Conservation (phyloP, 2,113 vertebrate genomes). For the Nesogale talazaci region DNA sequence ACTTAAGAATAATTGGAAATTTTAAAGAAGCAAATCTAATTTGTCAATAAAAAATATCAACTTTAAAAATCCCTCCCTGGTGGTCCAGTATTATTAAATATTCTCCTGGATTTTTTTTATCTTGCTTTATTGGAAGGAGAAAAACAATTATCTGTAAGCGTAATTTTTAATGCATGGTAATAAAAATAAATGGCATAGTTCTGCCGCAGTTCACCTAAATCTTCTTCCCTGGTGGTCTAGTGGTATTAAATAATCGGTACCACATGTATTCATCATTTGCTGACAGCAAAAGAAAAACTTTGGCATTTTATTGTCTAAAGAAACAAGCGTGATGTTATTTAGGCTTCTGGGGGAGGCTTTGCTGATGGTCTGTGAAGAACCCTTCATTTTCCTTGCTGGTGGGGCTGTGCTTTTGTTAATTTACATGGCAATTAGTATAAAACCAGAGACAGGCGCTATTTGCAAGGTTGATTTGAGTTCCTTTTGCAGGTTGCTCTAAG, state of each 20-base stretch:
- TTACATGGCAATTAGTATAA: constrained; percentile 82
- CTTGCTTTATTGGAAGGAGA: constrained; percentile 90
- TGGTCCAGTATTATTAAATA: constrained; percentile 91
- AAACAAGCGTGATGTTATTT: constrained; percentile 83
- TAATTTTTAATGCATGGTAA: constrained; percentile 93
- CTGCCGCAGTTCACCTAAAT: constrained; percentile 91
- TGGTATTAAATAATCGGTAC: constrained; percentile 91
- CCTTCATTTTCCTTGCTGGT: constrained; percentile 73
- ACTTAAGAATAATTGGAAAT: constrained; percentile 86
- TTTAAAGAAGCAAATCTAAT: constrained; percentile 84
- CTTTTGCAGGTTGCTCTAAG: constrained; percentile 66
- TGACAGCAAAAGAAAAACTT: constrained; percentile 89
- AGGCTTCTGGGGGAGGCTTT: constrained; percentile 79
- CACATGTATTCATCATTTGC: constrained; percentile 91
- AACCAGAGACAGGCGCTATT: constrained; percentile 76
- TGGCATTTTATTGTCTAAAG: constrained; percentile 88
- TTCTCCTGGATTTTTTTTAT: constrained; percentile 86
- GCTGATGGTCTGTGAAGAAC: constrained; percentile 80
- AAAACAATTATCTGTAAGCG: constrained; percentile 92
- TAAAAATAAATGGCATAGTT: constrained; percentile 93
- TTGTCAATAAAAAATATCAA: constrained; percentile 86
- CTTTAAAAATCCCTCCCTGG: constrained; percentile 88
- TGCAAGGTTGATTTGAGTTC: constrained; percentile 73
- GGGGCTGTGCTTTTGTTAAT: constrained; percentile 78
- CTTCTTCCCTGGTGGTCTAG: constrained; percentile 92